phyloP scores from a whole-genome alignment of 2,113 vertebrate genomes.

The Alexandromys fortis region DNA sequence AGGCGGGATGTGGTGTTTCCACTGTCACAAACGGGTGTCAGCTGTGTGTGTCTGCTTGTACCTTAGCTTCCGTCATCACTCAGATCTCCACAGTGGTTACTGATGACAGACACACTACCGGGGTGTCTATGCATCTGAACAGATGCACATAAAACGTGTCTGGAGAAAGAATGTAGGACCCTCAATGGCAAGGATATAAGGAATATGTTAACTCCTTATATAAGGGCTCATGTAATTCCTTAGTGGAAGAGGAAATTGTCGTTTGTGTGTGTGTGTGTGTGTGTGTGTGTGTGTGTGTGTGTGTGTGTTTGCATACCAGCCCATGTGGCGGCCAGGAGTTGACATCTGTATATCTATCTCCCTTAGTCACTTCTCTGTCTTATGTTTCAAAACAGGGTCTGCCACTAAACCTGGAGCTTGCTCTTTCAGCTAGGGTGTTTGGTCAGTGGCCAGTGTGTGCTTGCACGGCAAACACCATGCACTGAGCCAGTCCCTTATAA shows the following conservation, averaged over 20 bases:
- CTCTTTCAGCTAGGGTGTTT: neutral
- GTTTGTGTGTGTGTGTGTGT: no score
- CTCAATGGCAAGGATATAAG: neutral
- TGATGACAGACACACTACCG: neutral
- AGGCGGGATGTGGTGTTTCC: neutral
- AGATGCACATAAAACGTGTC: neutral
- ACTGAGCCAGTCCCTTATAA: neutral
- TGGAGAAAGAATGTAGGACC: neutral
- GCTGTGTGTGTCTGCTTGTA: rapidly evolving
- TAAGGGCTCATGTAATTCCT: neutral
- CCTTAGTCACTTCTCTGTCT: no score
- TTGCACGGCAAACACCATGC: no score
- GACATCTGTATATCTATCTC: neutral
- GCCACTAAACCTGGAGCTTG: neutral
- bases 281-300: neutral
- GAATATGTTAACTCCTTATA: neutral
- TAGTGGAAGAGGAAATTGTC: neutral
- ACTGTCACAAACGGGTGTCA: neutral
- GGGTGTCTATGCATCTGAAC: neutral
- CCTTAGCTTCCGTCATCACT: neutral
- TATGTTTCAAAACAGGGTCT: neutral
- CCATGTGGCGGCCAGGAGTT: no score
- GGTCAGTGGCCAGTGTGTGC: neutral
- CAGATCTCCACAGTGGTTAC: neutral
- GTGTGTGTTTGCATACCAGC: neutral